A percentile compares a stretch with the other conserved stretches of the same genome.
These are phyloP conservation scores for Aythya baeri DNA, from an alignment of 2,113 vertebrate species.

Conservation along the genomic window DNA sequence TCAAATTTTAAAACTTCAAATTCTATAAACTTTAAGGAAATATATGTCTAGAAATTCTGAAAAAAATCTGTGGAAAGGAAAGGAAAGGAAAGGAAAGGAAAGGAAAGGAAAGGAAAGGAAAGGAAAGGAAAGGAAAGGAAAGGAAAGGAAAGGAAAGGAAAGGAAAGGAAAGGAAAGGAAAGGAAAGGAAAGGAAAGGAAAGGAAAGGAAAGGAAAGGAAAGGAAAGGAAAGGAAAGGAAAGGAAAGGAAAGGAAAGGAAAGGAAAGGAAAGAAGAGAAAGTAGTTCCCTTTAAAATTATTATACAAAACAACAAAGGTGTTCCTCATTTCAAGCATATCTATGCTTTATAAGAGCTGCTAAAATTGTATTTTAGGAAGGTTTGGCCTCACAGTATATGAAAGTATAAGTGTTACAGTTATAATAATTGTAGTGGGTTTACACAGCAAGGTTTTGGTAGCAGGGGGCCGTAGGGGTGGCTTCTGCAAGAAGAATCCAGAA, in stretches of 20 bases:
- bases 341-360: neutral
- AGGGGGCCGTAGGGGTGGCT: too few species aligned
- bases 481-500: too few species aligned
- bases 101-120: neutral
- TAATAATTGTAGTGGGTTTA: neutral
- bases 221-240: too few species aligned
- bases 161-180: neutral
- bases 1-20: too few species aligned
- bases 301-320: neutral
- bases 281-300: neutral
- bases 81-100: too few species aligned
- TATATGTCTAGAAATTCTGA: neutral
- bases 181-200: too few species aligned
- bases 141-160: neutral
- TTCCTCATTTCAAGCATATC: neutral
- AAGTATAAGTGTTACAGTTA: neutral
- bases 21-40: constrained; percentile 6
- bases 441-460: too few species aligned
- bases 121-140: too few species aligned
- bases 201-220: too few species aligned
- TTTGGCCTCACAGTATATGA: neutral
- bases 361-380: neutral
- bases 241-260: too few species aligned
- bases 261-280: neutral
- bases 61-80: neutral